Conservation (phyloP, 2,888 invertebrate genomes). For the Parnassius orleans region DNA sequence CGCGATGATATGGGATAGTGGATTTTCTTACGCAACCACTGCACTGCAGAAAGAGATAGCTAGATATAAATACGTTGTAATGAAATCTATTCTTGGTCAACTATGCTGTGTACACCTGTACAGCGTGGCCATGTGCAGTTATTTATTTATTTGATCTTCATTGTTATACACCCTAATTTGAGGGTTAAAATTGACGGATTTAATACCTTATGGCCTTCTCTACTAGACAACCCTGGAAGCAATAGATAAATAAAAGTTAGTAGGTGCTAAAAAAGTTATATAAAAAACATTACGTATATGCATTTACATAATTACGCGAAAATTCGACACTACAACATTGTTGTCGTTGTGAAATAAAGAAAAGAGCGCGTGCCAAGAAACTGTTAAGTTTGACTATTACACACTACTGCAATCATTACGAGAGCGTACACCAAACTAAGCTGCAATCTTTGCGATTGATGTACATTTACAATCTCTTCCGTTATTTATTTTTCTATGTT, state of each 20-base stretch:
- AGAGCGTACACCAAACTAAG: not conserved
- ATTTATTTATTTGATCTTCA: no score
- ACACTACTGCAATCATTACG: not conserved
- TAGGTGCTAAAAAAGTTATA: not conserved
- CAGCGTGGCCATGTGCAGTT: slow-evolving; percentile 8
- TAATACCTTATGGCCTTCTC: no score
- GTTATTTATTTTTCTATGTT: no score
- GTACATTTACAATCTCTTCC: no score
- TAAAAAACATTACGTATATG: slow-evolving; percentile 18
- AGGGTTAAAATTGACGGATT: no score
- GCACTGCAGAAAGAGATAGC: no score
- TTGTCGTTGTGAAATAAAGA: slow-evolving; percentile 41
- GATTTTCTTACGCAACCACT: no score
- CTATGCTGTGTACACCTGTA: not conserved
- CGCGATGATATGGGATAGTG: no score
- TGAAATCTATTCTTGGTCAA: not conserved
- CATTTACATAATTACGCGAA: slow-evolving; percentile 35
- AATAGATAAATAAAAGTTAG: no score
- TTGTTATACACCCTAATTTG: no score
- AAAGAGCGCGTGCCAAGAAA: slow-evolving; percentile 39
- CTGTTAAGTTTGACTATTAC: slow-evolving; percentile 29
- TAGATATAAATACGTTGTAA: no score
- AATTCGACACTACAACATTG: slow-evolving; percentile 32
- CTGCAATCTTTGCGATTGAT: not conserved
- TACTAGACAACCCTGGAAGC: no score